A percentile compares a stretch with the other conserved stretches of the same genome.
Evolutionary conservation across 2,797 vertebrate genomes (phyloP).

Genomic region (Garrulus glandarius): DNA sequence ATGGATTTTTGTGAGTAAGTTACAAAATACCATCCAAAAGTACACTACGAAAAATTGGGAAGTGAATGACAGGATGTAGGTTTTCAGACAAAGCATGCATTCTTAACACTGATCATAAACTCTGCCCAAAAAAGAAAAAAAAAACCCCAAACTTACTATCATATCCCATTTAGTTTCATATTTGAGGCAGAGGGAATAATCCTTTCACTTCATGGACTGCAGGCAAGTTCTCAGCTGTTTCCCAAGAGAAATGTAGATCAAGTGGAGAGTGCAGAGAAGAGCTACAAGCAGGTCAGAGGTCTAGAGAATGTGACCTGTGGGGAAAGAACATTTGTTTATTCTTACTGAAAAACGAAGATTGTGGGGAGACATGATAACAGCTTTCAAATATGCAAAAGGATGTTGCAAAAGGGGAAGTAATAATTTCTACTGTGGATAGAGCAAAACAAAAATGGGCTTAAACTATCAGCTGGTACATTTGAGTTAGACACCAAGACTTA

Average conservation of each 20-base stretch:
- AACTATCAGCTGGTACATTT: background rate
- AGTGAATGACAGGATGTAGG: background rate
- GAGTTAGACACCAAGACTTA: background rate
- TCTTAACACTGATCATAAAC: background rate
- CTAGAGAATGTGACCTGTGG: background rate
- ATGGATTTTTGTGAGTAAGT: background rate
- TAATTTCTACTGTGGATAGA: background rate
- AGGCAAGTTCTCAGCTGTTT: background rate
- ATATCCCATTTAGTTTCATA: background rate
- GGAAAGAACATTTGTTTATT: background rate
- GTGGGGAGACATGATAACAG: background rate
- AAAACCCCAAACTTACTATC: background rate
- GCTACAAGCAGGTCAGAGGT: background rate
- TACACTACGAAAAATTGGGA: background rate
- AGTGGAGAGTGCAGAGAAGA: background rate
- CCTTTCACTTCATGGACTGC: background rate
- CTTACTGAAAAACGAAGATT: background rate
- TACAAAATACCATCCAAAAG: background rate
- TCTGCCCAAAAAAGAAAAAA: background rate
- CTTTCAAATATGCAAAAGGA: background rate
- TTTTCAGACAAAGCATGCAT: background rate
- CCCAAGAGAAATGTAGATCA: background rate
- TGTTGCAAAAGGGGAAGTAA: background rate
- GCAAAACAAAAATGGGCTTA: background rate
- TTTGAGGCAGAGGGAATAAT: background rate